Evolutionary conservation across 1,140 invertebrate genomes (phyloP).

Genomic region (Glomeris maerens): DNA sequence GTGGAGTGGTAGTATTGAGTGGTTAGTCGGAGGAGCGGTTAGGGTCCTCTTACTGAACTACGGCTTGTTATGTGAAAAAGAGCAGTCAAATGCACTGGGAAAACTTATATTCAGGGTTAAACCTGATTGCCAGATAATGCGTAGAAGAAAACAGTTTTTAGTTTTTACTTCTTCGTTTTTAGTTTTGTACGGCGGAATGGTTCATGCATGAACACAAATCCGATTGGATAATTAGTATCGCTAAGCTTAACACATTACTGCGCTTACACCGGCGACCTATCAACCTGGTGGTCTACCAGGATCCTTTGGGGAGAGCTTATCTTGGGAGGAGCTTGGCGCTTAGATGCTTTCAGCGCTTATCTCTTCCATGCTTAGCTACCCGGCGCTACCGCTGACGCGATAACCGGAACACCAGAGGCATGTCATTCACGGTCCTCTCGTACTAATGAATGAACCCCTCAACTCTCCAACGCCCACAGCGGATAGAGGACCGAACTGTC

Average conservation of each 20-base stretch:
- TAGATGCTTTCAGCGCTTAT: conserved; percentile 32
- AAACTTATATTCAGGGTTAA: no score
- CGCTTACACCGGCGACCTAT: conserved; percentile 27
- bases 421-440: conserved; percentile 23
- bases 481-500: conserved; percentile 23
- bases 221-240: conserved; percentile 19
- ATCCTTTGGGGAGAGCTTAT: conserved; percentile 21
- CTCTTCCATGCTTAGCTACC: conserved; percentile 26
- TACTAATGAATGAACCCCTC: conserved; percentile 20
- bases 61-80: no score
- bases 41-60: no score
- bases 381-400: conserved; percentile 25
- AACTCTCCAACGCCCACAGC: conserved; percentile 19
- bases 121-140: no score
- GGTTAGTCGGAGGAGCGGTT: no score
- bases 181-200: no score
- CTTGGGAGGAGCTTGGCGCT: conserved; percentile 24
- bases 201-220: no score
- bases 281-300: conserved; percentile 26
- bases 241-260: conserved; percentile 23
- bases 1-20: no score
- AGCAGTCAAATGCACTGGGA: no score
- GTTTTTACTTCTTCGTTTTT: no score
- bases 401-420: conserved; percentile 28
- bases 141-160: no score